Evolutionary conservation across 1,140 invertebrate species (phyloP), one percentile per base, ranked within the genome.

Genomic region (Trinorchestia longiramus): DNA sequence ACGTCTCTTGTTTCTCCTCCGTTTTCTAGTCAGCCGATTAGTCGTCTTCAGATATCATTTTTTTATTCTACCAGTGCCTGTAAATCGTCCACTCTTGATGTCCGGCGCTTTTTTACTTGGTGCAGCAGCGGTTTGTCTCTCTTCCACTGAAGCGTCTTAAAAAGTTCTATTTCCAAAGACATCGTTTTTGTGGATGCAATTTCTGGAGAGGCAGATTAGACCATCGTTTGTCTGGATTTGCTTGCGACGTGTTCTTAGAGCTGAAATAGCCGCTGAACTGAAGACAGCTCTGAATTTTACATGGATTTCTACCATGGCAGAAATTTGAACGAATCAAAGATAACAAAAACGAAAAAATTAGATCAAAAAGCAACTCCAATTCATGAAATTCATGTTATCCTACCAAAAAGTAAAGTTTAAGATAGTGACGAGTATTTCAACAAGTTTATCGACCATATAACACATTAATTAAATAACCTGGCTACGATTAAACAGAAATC

Each of bases 161-260:
- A 41, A 91, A 91, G 88, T 91, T 91, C 19, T 19, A 28, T 44
- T 91, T 43, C 41, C 4, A 43, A 91, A 11, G 88, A 91, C 88
- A 91, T 91, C 88, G 15, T 91, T 91, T 91, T 91, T 91, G 4
- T 28, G 43, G 88, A 91, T 42, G 88, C 88, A 91, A 91, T 91
- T 91, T 42, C 88, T 91, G 88, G 88, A 91, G 88, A 91, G 88
- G 41, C 88, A 91, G 88, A 91, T 91, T 91, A 91, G 88, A 42
- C 88, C 88, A 91, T 91, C 88, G 88, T 91, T 91, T 91, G 88
- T 91, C 88, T 91, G 88, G 88, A 91, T 91, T 91, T 91, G 41
- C 28, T 91, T 91, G 41, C 88, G 88, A 91, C 41, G 88, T 42
- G 41, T 91, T 41, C 41, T 11, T 42, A 91, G 88, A 91, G 28